Conservation (phyloP, 2,113 vertebrate species). For the Dromas ardeola region DNA sequence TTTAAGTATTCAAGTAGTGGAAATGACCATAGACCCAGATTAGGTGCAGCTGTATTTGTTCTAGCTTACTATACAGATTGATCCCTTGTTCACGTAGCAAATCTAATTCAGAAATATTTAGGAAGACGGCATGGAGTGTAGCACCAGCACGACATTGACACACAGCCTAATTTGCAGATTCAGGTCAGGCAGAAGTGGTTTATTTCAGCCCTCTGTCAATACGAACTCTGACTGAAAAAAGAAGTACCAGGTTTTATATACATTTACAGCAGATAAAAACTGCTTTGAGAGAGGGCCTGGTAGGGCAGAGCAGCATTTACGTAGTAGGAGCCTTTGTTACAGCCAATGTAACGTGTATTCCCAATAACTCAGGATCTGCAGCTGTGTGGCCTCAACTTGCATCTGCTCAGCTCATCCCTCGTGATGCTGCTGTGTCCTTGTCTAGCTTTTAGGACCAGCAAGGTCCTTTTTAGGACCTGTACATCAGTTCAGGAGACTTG, state of each 20-base stretch:
- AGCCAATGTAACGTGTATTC: not conserved
- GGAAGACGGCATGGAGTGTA: not conserved
- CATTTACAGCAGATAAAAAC: not conserved
- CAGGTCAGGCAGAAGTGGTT: not conserved
- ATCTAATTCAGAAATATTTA: not conserved
- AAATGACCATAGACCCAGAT: not conserved
- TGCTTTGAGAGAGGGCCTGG: not conserved
- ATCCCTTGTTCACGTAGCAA: not conserved
- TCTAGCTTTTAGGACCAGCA: not conserved
- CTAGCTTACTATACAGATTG: not conserved
- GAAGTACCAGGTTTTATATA: not conserved
- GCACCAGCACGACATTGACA: not conserved
- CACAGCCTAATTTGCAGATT: not conserved
- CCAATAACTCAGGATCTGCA: not conserved
- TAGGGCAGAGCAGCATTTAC: not conserved
- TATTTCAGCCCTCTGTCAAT: not conserved
- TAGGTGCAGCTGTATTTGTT: not conserved
- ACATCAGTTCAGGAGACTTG: not conserved
- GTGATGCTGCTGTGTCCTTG: not conserved
- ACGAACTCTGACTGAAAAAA: not conserved
- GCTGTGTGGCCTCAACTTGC: fast-evolving
- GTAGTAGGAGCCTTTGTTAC: not conserved
- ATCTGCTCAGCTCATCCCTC: not conserved
- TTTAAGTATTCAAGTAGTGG: not conserved
- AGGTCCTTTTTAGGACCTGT: not conserved